Evolutionary conservation across 2,888 invertebrate genomes (phyloP).

Genomic region (Hirtodrosophila confusa): DNA sequence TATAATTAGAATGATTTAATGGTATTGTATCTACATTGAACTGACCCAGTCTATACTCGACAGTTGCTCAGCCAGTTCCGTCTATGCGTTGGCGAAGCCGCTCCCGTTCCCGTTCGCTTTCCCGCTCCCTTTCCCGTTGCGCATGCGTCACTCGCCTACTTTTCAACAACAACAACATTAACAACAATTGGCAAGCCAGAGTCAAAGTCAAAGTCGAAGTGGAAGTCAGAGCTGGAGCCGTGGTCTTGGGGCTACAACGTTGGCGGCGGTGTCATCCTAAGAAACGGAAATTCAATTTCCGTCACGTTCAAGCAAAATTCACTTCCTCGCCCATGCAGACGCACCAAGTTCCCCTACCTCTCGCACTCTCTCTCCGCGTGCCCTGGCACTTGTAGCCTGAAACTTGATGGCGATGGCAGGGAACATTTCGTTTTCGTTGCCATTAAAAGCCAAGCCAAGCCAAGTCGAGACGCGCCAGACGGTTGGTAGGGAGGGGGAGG

Average conservation of each 20-base stretch:
- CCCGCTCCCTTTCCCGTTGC: constrained; percentile 18
- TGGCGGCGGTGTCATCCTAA: constrained; percentile 65
- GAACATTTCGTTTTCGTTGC: constrained; percentile 42
- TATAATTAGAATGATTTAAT: constrained; percentile 49
- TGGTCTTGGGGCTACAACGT: constrained; percentile 38
- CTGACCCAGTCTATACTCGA: constrained; percentile 46
- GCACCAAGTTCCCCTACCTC: background rate
- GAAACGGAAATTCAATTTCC: constrained; percentile 79
- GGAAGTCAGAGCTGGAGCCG: background rate
- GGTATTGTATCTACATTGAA: constrained; percentile 25
- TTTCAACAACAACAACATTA: constrained; percentile 17
- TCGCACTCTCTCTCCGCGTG: background rate
- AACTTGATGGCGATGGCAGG: constrained; percentile 13
- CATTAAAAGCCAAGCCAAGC: constrained; percentile 42
- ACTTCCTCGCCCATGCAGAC: constrained; percentile 64
- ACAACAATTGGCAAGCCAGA: constrained; percentile 23
- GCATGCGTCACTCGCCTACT: constrained; percentile 63
- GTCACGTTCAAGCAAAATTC: constrained; percentile 70
- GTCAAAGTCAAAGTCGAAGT: constrained; percentile 9
- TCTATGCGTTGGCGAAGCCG: constrained; percentile 42
- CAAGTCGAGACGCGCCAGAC: background rate
- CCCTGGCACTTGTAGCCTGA: constrained; percentile 1
- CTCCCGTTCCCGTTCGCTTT: no score
- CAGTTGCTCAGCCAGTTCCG: constrained; percentile 50
- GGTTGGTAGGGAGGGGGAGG: no score